Conservation (phyloP, 2,888 invertebrate species). For the Hermodice carunculata region DNA sequence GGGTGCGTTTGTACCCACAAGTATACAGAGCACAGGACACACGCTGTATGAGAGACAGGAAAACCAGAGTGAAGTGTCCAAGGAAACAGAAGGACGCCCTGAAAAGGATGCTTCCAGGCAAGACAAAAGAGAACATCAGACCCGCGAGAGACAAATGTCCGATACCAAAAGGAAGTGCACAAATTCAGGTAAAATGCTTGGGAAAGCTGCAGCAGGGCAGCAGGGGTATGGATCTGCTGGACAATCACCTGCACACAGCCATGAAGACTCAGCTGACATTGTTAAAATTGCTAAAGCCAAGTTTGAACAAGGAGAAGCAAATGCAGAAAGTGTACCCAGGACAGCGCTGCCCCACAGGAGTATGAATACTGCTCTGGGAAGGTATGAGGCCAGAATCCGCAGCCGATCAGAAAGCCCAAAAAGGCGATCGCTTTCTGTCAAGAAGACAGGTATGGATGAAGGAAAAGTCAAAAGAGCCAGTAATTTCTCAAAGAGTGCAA, state of each 20-base stretch:
- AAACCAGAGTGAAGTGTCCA: not conserved
- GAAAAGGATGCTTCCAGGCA: not conserved
- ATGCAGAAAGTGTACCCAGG: not conserved
- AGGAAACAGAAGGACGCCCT: not conserved
- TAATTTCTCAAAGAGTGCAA: not conserved
- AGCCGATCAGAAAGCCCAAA: too few relatives aligned
- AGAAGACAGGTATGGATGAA: too few relatives aligned
- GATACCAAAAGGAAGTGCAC: not conserved
- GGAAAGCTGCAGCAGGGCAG: not conserved
- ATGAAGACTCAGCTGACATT: too few relatives aligned
- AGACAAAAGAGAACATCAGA: too few relatives aligned
- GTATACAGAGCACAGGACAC: not conserved
- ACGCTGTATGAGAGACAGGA: not conserved
- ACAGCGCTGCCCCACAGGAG: conserved; percentile 2
- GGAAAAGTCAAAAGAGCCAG: not conserved
- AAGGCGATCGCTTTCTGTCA: too few relatives aligned
- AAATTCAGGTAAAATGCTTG: too few relatives aligned
- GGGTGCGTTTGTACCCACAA: not conserved
- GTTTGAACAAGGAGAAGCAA: conserved; percentile 3
- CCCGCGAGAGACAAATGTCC: not conserved
- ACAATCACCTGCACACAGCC: not conserved
- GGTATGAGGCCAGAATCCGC: conserved; percentile 26
- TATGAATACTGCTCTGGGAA: conserved; percentile 17
- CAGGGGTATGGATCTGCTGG: not conserved
- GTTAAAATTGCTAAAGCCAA: not conserved